Evolutionary conservation across 2,888 invertebrate genomes (phyloP), one percentile per base, ranked within the genome.

Genomic region (Cataglyphis livida): DNA sequence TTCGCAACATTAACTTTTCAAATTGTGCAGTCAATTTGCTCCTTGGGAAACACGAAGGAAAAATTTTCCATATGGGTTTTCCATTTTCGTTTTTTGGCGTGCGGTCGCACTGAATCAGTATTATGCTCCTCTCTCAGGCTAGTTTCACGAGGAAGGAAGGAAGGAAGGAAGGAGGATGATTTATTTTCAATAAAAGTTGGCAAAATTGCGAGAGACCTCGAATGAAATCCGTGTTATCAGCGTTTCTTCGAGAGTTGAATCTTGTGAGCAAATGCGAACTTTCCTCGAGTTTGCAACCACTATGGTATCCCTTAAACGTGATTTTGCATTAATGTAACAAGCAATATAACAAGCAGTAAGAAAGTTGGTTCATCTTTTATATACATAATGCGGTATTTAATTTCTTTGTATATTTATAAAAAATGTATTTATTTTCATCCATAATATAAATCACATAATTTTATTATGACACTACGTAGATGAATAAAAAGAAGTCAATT

Each of bases 151-250:
- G 1, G n/a, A 3, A 35, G 38, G 12, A 38, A 65, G 38, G 65
- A 75, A 65, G 38, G 65, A 75, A 21, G 21, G 21, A 21, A 21
- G 21, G 21, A 21, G 25, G 38, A 28, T 66, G 25, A 66, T 65
- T 54, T 76, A 76, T 76, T 76, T 76, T 57, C 66, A 66, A 57
- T 66, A 66, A 66, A 66, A 76, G 54, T 66, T 66, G 54, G n/a
- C 12, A 15, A 28, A 41, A 54, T 35, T n/a, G 38, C 65, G 38
- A 41, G 66, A 66, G 25, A 41, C 64, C 48, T 35, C 3, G 25
- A n/a, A 41, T 54, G n/a, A 54, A 76, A 76, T 76, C 18, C 28
- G 28, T n/a, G 54, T 28, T 57, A 66, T 66, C 66, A 21, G 28
- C n/a, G 44, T 76, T 41, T 57, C 76, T 57, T 54, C 54, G 41